phyloP scores from a whole-genome alignment of 2,797 vertebrate genomes.

The Anguilla megastoma region DNA sequence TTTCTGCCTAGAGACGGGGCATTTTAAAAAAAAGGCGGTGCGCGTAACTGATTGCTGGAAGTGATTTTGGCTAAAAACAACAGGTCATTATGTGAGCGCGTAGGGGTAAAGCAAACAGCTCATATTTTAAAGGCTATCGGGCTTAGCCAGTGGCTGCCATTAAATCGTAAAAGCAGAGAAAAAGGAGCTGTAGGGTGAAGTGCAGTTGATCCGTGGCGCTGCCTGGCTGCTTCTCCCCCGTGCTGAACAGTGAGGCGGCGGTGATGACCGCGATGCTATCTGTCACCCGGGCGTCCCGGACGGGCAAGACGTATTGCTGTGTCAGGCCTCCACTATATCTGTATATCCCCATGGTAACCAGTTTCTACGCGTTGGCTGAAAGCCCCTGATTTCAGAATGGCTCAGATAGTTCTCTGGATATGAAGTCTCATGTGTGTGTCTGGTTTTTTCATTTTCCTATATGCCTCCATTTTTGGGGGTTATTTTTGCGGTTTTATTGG shows the following conservation, averaged over 20 bases:
- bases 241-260: not conserved
- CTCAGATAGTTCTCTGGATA: not conserved
- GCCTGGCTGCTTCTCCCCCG: not conserved
- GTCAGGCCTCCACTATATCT: constrained; percentile 26
- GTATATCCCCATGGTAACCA: constrained; percentile 45
- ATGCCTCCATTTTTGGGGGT: not conserved
- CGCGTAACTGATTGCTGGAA: constrained; percentile 90
- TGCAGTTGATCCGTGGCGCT: constrained; percentile 49
- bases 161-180: not conserved
- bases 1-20: constrained; percentile 77
- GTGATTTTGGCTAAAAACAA: constrained; percentile 95
- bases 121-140: constrained; percentile 76
- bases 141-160: constrained; percentile 21
- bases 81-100: constrained; percentile 87
- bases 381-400: constrained; percentile 44
- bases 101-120: constrained; percentile 91
- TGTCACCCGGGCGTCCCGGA: not conserved
- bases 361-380: constrained; percentile 48
- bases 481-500: not conserved
- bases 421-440: not conserved
- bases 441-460: not conserved
- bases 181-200: constrained; percentile 45
- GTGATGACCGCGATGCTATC: not conserved
- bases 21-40: constrained; percentile 68
- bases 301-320: constrained; percentile 21